These are phyloP conservation scores for Tribolium madens DNA, from an alignment of 1,140 invertebrate species.

Conservation along the genomic window DNA sequence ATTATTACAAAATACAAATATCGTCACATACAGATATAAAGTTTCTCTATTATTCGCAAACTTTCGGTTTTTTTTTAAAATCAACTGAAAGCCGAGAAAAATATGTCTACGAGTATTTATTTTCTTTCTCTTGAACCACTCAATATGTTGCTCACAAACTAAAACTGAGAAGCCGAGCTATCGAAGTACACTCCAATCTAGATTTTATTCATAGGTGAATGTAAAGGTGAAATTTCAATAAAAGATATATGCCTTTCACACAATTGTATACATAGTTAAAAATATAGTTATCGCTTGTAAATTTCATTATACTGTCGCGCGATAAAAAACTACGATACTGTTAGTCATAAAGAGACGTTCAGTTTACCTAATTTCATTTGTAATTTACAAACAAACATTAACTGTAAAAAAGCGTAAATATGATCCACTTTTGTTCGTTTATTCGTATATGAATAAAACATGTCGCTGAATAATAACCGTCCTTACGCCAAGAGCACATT, in stretches of 20 bases:
- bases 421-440: background rate
- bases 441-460: conserved; percentile 16
- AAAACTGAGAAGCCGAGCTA: background rate
- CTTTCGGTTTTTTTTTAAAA: too few relatives aligned
- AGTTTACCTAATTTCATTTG: background rate
- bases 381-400: conserved; percentile 18
- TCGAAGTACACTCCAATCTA: background rate
- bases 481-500: background rate
- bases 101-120: background rate
- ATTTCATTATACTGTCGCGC: background rate
- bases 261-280: too few relatives aligned
- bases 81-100: too few relatives aligned
- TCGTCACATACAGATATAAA: too few relatives aligned
- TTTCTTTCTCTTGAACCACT: background rate
- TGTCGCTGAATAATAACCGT: background rate
- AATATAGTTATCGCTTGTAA: background rate
- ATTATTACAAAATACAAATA: too few relatives aligned
- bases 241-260: background rate
- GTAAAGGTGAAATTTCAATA: background rate
- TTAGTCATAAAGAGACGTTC: conserved; percentile 14
- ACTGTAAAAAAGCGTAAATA: conserved; percentile 9
- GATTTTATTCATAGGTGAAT: background rate
- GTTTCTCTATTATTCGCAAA: too few relatives aligned
- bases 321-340: background rate
- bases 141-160: background rate